A percentile compares a stretch with the other conserved stretches of the same genome.
phyloP scores from a whole-genome alignment of 2,797 vertebrate genomes.

The Chiloscyllium punctatum region DNA sequence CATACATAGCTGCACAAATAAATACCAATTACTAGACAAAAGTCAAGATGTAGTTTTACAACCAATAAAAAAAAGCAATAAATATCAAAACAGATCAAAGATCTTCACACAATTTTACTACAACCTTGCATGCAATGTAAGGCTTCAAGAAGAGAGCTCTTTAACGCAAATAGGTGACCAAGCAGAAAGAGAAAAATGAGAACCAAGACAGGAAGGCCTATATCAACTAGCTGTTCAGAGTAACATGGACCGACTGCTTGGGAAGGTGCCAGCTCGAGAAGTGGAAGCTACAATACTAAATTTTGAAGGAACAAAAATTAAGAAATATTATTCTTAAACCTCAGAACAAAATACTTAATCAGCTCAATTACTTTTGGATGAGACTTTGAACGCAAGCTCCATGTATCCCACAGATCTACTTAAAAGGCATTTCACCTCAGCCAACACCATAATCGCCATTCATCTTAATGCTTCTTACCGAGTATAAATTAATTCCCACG shows the following conservation, averaged over 20 bases:
- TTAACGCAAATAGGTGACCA: no score
- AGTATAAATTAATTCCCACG: background rate
- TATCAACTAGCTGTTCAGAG: background rate
- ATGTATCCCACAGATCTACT: no score
- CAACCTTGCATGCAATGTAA: no score
- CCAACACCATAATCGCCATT: background rate
- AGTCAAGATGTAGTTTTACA: no score
- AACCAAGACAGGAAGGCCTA: no score
- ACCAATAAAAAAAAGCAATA: background rate
- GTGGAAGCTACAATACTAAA: background rate
- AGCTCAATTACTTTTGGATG: background rate
- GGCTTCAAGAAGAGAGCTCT: no score
- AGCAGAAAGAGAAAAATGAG: no score
- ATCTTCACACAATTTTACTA: no score
- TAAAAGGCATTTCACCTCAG: no score
- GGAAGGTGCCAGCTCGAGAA: background rate
- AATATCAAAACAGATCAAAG: no score
- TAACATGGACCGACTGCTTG: background rate
- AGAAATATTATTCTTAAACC: background rate
- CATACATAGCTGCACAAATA: background rate
- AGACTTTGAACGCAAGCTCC: background rate
- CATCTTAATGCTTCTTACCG: background rate
- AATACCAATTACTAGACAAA: background rate
- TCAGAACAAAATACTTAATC: background rate
- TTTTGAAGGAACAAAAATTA: background rate